Base-by-base conservation (phyloP, 1,140 invertebrate species). In the Drosophila takahashii region DNA sequence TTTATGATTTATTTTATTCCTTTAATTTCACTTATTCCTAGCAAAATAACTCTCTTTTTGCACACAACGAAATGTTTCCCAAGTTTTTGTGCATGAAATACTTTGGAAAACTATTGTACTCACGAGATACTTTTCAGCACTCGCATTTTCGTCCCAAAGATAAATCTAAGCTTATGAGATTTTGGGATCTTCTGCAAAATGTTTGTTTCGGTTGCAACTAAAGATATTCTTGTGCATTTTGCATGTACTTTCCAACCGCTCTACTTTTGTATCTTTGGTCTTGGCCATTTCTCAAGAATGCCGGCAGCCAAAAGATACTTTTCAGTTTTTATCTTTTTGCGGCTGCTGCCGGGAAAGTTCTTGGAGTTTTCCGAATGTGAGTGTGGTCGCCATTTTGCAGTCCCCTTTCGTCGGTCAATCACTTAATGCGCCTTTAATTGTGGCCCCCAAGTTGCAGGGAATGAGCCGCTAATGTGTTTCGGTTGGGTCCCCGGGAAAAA, bases 381-480 rank as follows among this genome's bases (percentile, higher is more conserved):
- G 50, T 77, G 53, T 54, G 65, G 81, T 44, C 59, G 52, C 27
- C 52, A 39, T 69, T 58, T 77, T 39, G 50, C 50, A 48, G 18
- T 47, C 51, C 59, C 27, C 29, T 4, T 34, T 26, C 56, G 0
- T 29, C 42, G 22, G 29, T 50, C 53, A 51, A 18, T 61, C 69
- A 74, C 73, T 69, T 89, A 87, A 87, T 89, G 83, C 66, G 76
- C 71, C 83, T 86, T 86, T 86, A 86, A 86, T 86, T 86, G 22
- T 22, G 75, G 36, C 45, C 75, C 83, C 76, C 79, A 72, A 79
- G 76, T 66, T 77, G 81, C 77, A 72, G 56, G 80, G 64, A 79
- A 86, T 79, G 83, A 86, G 83, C 66, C 86, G 83, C 83, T 86
- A 86, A 86, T 86, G 83, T 86, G 75, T 70, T 87, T 81, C 54